Base-by-base conservation (phyloP, 2,113 vertebrate species). In the western clawed frog (Xenopus tropicalis) region DNA sequence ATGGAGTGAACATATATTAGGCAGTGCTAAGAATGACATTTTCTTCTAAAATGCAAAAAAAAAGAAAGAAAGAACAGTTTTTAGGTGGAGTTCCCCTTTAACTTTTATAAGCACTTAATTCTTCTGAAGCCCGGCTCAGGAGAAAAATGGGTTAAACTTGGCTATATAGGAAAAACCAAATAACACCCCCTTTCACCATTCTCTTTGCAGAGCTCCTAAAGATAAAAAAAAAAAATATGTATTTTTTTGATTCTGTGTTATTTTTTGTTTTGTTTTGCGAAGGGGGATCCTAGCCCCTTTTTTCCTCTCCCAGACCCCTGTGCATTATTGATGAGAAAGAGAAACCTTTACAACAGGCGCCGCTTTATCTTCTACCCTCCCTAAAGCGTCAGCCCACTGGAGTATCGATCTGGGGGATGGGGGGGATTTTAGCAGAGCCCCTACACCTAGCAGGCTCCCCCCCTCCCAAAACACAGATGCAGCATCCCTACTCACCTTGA, bases 291-390 rank as follows among this genome's bases (percentile, higher is more conserved):
- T 21, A 58, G 43, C 29, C 65, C 72, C 57, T 68, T 68, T 61
- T 69, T 69, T 59, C 72, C 65, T 37, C 3, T 74, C 72, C 66
- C 73, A 76, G 66, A 76, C 73, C 73, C 73, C 46, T 56, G 25
- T 76, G 56, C 57, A 76, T 76, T 69, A 69, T 76, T 76, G 22
- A 69, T 76, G 46, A 63, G 48, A 52, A 46, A 69, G 9, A 69
- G 73, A 76, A 69, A 69, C 58, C 66, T 68, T 63, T 69, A 63
- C 65, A 76, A 44, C 46, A 20, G 12, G 14, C 58, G 22, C 66
- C 46, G 37, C 46, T 69, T 69, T 76, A 74, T 63, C 66, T 76
- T 63, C 66, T 17, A 16, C 21, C 44, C 73, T 76, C 73, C 73
- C 66, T 76, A 69, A 62, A 69, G 73, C 73, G 66, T 44, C 44